phyloP scores from a whole-genome alignment of 2,113 vertebrate genomes.

The Synodontis membranacea region DNA sequence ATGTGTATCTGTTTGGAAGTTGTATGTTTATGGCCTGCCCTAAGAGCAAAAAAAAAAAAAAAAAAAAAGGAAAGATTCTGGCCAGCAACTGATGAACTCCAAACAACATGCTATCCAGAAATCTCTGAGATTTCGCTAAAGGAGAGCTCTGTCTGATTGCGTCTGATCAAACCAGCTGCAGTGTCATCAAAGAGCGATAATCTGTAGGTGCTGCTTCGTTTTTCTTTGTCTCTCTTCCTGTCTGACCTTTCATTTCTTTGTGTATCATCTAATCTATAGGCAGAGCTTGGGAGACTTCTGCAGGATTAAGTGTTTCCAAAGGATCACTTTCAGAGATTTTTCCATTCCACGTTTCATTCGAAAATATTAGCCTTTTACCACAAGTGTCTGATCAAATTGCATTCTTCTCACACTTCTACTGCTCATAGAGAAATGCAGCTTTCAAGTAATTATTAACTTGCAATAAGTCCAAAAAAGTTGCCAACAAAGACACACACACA shows the following conservation, averaged over 20 bases:
- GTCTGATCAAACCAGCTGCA: neutral
- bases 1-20: neutral
- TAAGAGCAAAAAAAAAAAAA: neutral
- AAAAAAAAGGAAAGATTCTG: neutral
- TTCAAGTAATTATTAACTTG: constrained; percentile 6
- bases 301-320: constrained; percentile 34
- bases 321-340: constrained; percentile 18
- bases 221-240: neutral
- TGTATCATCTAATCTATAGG: constrained; percentile 12
- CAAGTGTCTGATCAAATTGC: constrained; percentile 2
- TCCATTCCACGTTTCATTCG: constrained; percentile 16
- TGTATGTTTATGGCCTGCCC: neutral
- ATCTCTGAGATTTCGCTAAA: neutral
- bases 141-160: neutral
- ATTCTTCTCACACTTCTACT: neutral
- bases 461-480: neutral
- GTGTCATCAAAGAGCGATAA: constrained; percentile 12
- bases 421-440: neutral
- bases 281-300: constrained; percentile 9
- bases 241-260: neutral
- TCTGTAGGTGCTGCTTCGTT: neutral
- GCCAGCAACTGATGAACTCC: neutral
- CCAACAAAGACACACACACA: constrained; percentile 9
- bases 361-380: neutral
- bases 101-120: neutral